These are phyloP conservation scores for Tethya wilhelma DNA, from an alignment of 37 sponge, comb jelly and placozoan species.

Conservation along the genomic window DNA sequence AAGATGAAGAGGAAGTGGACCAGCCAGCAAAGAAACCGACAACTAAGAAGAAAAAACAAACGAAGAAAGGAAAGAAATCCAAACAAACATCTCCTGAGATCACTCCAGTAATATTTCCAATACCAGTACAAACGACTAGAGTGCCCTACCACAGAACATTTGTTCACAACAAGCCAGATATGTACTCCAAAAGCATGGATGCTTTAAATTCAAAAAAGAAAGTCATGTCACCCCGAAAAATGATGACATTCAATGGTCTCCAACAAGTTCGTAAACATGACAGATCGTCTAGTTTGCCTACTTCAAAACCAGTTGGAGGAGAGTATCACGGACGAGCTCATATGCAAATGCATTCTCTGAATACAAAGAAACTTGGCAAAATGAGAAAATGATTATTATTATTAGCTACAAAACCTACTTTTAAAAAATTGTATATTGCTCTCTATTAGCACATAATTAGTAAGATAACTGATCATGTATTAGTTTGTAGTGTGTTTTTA, in stretches of 20 bases:
- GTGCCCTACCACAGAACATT: constrained; percentile 19
- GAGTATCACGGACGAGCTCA: constrained; percentile 10
- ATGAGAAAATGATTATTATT: too few relatives aligned
- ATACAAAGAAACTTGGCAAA: constrained; percentile 2
- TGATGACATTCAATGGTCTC: constrained; percentile 12
- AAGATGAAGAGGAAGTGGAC: constrained; percentile 8
- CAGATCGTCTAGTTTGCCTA: neutral
- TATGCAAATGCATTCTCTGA: neutral
- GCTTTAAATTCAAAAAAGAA: neutral
- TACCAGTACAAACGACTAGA: neutral
- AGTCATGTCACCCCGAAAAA: neutral
- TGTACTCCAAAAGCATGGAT: neutral
- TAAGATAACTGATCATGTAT: too few relatives aligned
- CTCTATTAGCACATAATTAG: too few relatives aligned
- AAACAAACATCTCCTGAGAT: neutral
- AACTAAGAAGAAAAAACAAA: neutral
- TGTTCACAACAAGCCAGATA: neutral
- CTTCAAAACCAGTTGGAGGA: neutral
- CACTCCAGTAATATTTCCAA: neutral
- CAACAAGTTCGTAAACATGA: neutral
- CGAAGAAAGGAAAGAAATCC: neutral
- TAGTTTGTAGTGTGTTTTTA: too few relatives aligned
- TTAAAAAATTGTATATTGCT: too few relatives aligned
- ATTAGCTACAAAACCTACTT: too few relatives aligned
- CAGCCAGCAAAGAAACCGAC: too few relatives aligned